phyloP scores from a whole-genome alignment of 2,888 invertebrate species.

The Drosophila monieri region DNA sequence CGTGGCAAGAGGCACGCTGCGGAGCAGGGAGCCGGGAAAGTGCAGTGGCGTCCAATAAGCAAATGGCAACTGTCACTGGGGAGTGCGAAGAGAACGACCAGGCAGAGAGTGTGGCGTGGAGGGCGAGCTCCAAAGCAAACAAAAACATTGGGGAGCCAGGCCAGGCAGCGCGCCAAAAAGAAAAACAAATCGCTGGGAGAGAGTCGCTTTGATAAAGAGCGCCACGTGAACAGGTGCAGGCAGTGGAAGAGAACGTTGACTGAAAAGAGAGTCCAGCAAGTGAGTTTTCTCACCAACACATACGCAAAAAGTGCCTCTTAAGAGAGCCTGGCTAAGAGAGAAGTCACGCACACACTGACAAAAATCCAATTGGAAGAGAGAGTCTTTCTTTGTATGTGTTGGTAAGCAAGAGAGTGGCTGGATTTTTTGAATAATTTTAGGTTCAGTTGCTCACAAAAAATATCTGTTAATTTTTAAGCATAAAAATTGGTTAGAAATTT shows the following conservation, averaged over 20 bases:
- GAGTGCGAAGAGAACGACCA: conserved; percentile 13
- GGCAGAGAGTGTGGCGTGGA: conserved; percentile 16
- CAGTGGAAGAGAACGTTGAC: conserved; percentile 26
- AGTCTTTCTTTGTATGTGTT: conserved; percentile 38
- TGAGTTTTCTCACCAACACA: conserved; percentile 56
- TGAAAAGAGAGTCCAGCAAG: conserved; percentile 4
- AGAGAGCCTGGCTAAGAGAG: conserved; percentile 55
- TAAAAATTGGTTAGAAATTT: background rate
- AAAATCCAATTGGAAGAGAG: conserved; percentile 51
- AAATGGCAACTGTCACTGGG: conserved; percentile 57
- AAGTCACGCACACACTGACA: conserved; percentile 53
- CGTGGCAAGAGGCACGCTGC: conserved; percentile 21
- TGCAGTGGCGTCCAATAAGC: conserved; percentile 66
- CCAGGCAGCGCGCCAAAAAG: conserved; percentile 36
- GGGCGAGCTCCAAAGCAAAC: conserved; percentile 48
- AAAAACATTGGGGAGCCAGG: conserved; percentile 37
- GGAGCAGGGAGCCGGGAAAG: conserved; percentile 12
- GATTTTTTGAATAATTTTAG: conserved; percentile 7
- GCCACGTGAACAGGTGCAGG: conserved; percentile 51
- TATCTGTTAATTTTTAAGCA: background rate
- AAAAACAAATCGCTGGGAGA: conserved; percentile 25
- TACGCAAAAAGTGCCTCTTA: conserved; percentile 46
- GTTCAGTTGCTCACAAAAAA: background rate
- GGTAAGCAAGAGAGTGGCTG: conserved; percentile 46
- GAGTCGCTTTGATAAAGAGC: conserved; percentile 9